Evolutionary conservation across 2,113 vertebrate species (phyloP), one percentile per base, ranked within the genome.

Genomic region (Chroicocephalus ridibundus): DNA sequence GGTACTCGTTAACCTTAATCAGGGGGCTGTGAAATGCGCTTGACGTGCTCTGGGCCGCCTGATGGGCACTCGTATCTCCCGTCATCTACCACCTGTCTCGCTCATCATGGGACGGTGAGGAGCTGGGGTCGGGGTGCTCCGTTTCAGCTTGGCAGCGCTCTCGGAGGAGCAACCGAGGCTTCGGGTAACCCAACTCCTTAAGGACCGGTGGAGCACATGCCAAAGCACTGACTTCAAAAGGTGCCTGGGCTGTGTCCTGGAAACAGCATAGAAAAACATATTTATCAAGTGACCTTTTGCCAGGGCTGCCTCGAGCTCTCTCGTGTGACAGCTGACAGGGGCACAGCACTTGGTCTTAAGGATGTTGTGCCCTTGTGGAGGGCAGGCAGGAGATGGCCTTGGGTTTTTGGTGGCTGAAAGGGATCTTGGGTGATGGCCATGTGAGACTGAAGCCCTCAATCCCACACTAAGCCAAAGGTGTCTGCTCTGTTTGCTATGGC

Each of bases 201-300:
- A 75, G 94, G 72, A 32, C 52, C 16, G 44, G 25, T n/a, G 32
- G 62, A 62, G 80, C 64, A 65, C 69, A 81, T 97, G 88, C 88
- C 95, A 54, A 58, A 79, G 79, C 40, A 10, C 61, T 69, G 55
- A 76, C 74, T 77, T 54, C 92, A 78, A 57, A 93, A 96, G 93
- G 95, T 79, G 90, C 91, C 55, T 15, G 20, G 46, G 69, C 72
- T 80, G 78, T 36, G 65, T 92, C 92, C 68, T 94, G 92, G 88
- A 91, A 77, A 91, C 58, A 36, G 68, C 18, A 13, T 5, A 75
- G 88, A 44, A 78, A 64, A 94, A 79, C 80, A 91, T 94, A 95
- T 97, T 97, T 97, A 80, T 92, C 74, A 54, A 83, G 90, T 82
- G 94, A 97, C 96, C 96, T 98, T 97, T 94, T 18, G 38, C 86